Percentiles rank a stretch among this genome's conserved stretches.
phyloP scores from a whole-genome alignment of 2,113 vertebrate genomes.

The Collichthys lucidus region DNA sequence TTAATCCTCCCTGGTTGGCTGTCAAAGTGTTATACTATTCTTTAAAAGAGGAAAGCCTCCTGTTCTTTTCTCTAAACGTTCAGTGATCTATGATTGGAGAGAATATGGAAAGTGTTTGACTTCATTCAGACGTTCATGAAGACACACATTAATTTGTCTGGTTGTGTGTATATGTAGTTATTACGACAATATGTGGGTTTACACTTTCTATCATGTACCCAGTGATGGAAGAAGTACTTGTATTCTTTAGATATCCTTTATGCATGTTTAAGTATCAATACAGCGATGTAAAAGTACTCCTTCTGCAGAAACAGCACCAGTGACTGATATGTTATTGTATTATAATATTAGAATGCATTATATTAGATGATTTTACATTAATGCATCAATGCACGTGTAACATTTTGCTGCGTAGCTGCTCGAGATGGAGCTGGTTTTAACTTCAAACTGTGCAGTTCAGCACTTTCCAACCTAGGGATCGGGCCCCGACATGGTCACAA shows the following conservation, averaged over 20 bases:
- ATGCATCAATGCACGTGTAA: no score
- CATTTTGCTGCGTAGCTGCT: no score
- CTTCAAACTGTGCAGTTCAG: no score
- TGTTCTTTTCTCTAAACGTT: constrained; percentile 29
- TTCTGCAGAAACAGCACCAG: neutral
- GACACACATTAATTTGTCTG: constrained; percentile 3
- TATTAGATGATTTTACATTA: no score
- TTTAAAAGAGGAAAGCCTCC: constrained; percentile 27
- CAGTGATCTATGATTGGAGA: constrained; percentile 23
- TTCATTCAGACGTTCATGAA: constrained; percentile 13
- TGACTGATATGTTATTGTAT: no score
- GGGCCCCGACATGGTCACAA: no score
- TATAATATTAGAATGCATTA: no score
- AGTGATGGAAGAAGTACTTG: neutral
- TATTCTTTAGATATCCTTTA: neutral
- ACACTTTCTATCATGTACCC: neutral
- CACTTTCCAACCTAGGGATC: no score
- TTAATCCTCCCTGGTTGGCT: constrained; percentile 18
- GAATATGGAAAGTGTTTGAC: constrained; percentile 26
- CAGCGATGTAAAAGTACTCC: neutral
- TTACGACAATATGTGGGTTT: neutral
- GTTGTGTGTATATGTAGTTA: neutral
- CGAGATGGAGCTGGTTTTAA: no score
- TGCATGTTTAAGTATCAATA: neutral
- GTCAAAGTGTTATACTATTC: constrained; percentile 27